phyloP scores from a whole-genome alignment of 2,797 vertebrate species.

The Sciurus vulgaris region DNA sequence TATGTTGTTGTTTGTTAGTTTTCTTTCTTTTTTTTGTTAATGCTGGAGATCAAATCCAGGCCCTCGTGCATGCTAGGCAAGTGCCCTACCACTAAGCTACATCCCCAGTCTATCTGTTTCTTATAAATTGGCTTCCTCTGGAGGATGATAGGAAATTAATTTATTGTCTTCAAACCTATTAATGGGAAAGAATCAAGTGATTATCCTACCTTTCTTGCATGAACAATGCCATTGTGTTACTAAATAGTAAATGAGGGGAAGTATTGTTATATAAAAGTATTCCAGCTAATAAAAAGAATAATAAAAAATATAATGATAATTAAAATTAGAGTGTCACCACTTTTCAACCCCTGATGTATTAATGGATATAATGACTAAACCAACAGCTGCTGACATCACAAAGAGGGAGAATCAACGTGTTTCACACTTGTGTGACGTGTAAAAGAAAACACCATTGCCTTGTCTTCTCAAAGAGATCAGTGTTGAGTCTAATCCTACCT shows the following conservation, averaged over 20 bases:
- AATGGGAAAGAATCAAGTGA: background rate
- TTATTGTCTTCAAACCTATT: background rate
- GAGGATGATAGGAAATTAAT: background rate
- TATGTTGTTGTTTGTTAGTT: no score
- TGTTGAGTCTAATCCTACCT: background rate
- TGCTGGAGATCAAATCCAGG: no score
- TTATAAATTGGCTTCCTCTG: slow-evolving; percentile 3
- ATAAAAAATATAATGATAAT: no score
- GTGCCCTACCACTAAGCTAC: no score
- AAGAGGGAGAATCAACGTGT: background rate
- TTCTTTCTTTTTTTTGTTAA: no score
- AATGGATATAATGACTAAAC: background rate
- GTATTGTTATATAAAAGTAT: background rate
- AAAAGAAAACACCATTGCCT: slow-evolving; percentile 11
- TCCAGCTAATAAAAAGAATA: background rate
- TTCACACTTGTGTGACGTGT: background rate
- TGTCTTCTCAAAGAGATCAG: background rate
- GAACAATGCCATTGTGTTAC: background rate
- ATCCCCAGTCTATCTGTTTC: background rate
- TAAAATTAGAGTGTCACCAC: background rate
- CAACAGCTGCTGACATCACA: background rate
- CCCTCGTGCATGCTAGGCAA: no score
- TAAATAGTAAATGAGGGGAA: slow-evolving; percentile 3
- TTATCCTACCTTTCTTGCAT: background rate
- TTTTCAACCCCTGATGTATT: background rate